phyloP scores from a whole-genome alignment of 2,113 vertebrate species.

The Muscicapa adusta region DNA sequence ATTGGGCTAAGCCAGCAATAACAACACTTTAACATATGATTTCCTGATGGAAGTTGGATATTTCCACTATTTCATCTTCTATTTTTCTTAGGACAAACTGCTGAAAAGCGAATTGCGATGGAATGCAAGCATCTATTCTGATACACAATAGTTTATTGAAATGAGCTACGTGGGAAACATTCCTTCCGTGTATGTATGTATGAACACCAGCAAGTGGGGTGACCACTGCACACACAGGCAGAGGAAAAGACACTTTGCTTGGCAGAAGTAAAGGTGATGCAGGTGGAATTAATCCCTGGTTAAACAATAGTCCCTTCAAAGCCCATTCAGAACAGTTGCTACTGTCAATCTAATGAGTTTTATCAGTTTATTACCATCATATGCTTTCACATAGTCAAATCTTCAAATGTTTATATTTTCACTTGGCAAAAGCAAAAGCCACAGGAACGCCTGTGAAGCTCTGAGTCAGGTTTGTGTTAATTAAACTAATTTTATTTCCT shows the following conservation, averaged over 20 bases:
- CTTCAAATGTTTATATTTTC: neutral
- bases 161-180: neutral
- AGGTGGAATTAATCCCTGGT: neutral
- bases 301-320: neutral
- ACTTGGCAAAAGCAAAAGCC: neutral
- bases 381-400: neutral
- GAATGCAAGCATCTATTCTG: slow-evolving; percentile 50
- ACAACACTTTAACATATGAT: slow-evolving; percentile 58
- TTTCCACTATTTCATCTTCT: slow-evolving; percentile 62
- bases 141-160: slow-evolving; percentile 54
- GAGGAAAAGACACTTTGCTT: neutral
- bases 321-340: neutral
- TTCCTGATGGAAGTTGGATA: slow-evolving; percentile 53
- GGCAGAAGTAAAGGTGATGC: neutral
- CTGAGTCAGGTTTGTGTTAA: neutral
- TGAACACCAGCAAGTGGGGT: neutral
- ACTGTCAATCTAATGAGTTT: neutral
- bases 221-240: neutral
- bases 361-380: neutral
- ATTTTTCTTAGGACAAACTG: slow-evolving; percentile 57
- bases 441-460: neutral
- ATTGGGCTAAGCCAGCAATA: slow-evolving; percentile 55
- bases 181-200: neutral
- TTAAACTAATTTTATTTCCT: neutral
- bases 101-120: slow-evolving; percentile 47